Base-by-base conservation (phyloP, 2,888 invertebrate genomes). In the Sarcophaga caerulescens region DNA sequence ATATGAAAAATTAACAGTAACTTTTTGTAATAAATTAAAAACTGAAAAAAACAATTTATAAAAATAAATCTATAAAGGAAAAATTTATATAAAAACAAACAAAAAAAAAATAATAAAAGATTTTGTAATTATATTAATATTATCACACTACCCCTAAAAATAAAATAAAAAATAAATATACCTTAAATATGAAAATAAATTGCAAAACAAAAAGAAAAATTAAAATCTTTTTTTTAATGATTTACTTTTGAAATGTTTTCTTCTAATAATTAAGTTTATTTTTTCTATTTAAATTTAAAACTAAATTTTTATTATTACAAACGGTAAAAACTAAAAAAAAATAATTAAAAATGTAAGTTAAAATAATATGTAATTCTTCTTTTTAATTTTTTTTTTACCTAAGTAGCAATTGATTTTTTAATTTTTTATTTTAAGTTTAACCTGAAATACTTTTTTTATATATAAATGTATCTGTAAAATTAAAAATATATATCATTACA, bases 71-170 rank as follows among this genome's bases (percentile, higher is more conserved):
- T 70, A 82, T 81, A 81, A 57, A 79, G 44, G 63, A 74, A 25
- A 65, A 75, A 73, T 69, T 81, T 79, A 65, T 73, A 77, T 44
- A 75, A 78, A 75, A 75, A 60, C 1, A 8, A 73, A 63, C 4
- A 85, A 85, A 77, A 69, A 75, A 12, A 63, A 69, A 76, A 57
- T 68, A 35, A 65, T 75, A 77, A 81, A 81, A 66, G 70, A 78
- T 86, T 86, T 86, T 86, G 86, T 86, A 86, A 86, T 86, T 84
- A 86, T 84, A 86, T 84, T 84, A 84, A 77, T 75, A 82, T 70
- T 81, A 84, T 71, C 76, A 79, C 79, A 75, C 82, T 83, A 76
- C 80, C 68, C 78, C 77, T 63, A 70, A 70, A 81, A 60, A 81
- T 81, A 75, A 23, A 68, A 57, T 17, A 12, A 23, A 73, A 65